A percentile compares a stretch with the other conserved stretches of the same genome.
phyloP scores from a whole-genome alignment of 2,113 vertebrate species.

The Smithornis capensis region DNA sequence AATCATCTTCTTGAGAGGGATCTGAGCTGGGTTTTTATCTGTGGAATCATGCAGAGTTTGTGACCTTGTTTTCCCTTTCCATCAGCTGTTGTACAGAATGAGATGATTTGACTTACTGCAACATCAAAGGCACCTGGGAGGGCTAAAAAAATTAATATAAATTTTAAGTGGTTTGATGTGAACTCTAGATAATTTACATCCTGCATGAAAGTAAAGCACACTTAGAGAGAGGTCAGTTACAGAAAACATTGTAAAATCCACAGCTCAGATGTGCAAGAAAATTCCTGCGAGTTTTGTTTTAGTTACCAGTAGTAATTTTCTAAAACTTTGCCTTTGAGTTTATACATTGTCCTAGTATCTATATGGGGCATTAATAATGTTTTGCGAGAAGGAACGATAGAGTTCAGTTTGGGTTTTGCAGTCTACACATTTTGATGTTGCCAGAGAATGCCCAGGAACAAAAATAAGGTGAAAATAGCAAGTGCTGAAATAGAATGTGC shows the following conservation, averaged over 20 bases:
- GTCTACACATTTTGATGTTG: not conserved
- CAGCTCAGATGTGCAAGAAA: not conserved
- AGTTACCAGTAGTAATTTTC: constrained; percentile 29
- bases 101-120: not conserved
- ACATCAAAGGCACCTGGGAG: not conserved
- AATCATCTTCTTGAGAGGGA: not conserved
- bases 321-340: not conserved
- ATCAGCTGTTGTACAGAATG: not conserved
- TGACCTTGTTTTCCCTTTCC: not conserved
- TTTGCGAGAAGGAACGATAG: not conserved
- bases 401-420: not conserved
- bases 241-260: not conserved
- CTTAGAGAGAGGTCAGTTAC: not conserved
- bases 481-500: constrained; percentile 7
- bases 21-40: not conserved
- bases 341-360: not conserved
- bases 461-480: constrained; percentile 32
- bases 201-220: not conserved
- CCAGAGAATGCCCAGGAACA: not conserved
- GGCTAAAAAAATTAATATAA: not conserved
- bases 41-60: not conserved
- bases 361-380: not conserved
- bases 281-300: not conserved
- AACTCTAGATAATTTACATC: not conserved
- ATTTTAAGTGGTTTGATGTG: not conserved